phyloP scores from a whole-genome alignment of 2,797 vertebrate species.

The Pipistrellus pipistrellus region DNA sequence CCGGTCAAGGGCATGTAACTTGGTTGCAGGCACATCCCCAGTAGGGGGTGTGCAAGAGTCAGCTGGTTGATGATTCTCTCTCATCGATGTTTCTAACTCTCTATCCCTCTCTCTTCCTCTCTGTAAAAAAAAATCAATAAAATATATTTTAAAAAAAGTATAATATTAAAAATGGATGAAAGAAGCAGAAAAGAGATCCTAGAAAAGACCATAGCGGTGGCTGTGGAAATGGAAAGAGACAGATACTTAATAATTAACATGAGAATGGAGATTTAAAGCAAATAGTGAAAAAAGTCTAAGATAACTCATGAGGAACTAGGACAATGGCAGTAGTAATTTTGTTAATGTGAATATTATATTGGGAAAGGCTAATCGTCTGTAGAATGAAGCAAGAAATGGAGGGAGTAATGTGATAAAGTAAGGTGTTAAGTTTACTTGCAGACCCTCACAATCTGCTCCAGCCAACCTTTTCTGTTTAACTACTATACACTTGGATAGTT shows the following conservation, averaged over 20 bases:
- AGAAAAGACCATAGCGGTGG: not conserved
- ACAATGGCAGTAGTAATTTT: not conserved
- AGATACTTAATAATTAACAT: conserved; percentile 29
- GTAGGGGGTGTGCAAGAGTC: no score
- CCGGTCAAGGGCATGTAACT: no score
- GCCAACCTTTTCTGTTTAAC: not conserved
- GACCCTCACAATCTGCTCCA: not conserved
- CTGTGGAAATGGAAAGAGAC: not conserved
- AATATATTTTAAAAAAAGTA: not conserved
- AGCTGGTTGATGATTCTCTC: no score
- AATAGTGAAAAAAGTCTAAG: conserved; percentile 25
- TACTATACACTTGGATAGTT: not conserved
- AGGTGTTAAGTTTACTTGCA: not conserved
- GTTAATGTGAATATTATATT: not conserved
- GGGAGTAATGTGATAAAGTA: not conserved
- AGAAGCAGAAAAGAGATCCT: conserved; percentile 12
- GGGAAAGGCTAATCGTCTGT: not conserved
- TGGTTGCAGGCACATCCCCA: no score
- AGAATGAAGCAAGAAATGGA: not conserved
- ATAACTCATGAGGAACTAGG: conserved; percentile 14
- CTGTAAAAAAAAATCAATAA: no score
- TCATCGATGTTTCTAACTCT: no score
- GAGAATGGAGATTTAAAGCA: not conserved
- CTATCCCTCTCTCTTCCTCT: no score
- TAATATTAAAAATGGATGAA: conserved; percentile 31